phyloP scores from a whole-genome alignment of 1,140 invertebrate genomes.

The Drosophila prosaltans region DNA sequence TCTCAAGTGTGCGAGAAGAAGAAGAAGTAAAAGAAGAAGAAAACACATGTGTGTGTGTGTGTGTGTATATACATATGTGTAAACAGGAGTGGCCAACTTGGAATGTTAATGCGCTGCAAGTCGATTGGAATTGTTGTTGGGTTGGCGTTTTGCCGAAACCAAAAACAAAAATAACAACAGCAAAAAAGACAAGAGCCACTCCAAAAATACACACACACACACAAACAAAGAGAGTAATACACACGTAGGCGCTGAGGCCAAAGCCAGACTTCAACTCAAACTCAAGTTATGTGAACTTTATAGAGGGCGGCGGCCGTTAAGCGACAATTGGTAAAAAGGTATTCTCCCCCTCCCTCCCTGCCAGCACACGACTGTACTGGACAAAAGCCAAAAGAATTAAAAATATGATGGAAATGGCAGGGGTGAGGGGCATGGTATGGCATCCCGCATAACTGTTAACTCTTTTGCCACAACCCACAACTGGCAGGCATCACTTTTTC shows the following conservation, averaged over 20 bases:
- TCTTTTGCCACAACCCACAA: not conserved
- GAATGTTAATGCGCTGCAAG: conserved; percentile 79
- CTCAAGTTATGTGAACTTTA: conserved; percentile 2
- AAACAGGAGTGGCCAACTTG: conserved; percentile 79
- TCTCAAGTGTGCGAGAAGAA: conserved; percentile 47
- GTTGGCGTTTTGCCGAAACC: conserved; percentile 62
- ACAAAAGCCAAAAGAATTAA: conserved; percentile 69
- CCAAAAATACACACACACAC: conserved; percentile 20
- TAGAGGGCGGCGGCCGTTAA: conserved; percentile 10
- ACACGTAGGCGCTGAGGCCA: conserved; percentile 13
- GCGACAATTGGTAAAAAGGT: conserved; percentile 12
- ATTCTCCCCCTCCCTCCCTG: not conserved
- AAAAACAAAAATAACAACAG: not conserved
- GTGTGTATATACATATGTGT: conserved; percentile 55
- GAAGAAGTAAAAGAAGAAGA: conserved; percentile 1
- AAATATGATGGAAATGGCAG: not conserved
- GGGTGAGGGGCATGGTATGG: not conserved
- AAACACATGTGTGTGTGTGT: conserved; percentile 31
- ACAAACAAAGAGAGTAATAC: not conserved
- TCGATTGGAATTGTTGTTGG: conserved; percentile 24
- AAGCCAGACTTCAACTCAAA: conserved; percentile 10
- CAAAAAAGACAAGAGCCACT: conserved; percentile 17
- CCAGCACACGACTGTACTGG: conserved; percentile 6
- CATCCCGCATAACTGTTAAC: conserved; percentile 11
- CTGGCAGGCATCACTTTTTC: not conserved